phyloP scores from a whole-genome alignment of 53 echinoderm and acorn worm genomes.

The Paracentrotus lividus region DNA sequence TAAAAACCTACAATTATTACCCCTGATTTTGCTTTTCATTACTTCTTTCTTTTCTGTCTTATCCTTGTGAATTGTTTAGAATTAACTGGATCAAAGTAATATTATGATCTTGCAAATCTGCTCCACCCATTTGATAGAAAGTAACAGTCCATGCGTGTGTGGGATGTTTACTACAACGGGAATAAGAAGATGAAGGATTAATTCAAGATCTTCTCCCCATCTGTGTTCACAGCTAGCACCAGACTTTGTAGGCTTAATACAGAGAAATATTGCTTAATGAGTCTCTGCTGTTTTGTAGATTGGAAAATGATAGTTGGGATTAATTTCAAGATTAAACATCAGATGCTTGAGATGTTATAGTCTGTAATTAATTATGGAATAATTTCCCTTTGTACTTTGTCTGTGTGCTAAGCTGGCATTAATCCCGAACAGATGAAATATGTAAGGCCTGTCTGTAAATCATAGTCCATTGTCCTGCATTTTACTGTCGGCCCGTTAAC shows the following conservation, averaged over 20 bases:
- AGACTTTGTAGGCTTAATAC: neutral
- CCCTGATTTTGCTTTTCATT: neutral
- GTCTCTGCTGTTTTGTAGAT: neutral
- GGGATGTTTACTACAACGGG: slow-evolving; percentile 7
- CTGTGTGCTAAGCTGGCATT: neutral
- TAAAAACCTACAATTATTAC: neutral
- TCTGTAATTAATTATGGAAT: neutral
- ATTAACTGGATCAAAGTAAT: neutral
- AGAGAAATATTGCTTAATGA: slow-evolving; percentile 13
- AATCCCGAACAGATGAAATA: no score
- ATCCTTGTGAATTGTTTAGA: neutral
- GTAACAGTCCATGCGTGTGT: neutral
- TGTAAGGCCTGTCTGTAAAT: no score
- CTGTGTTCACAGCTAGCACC: neutral
- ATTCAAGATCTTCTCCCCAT: neutral
- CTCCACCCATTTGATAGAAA: slow-evolving; percentile 14
- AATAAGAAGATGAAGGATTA: neutral
- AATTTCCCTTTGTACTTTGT: neutral
- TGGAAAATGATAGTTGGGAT: neutral
- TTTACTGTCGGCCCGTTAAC: no score
- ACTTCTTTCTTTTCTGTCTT: neutral
- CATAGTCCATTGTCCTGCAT: no score
- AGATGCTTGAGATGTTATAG: neutral
- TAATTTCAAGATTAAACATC: neutral
- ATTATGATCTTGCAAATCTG: neutral